Percentiles rank a stretch among this genome's conserved stretches.
Evolutionary conservation across 2,888 invertebrate species (phyloP).

Genomic region (Hyposoter didymator): DNA sequence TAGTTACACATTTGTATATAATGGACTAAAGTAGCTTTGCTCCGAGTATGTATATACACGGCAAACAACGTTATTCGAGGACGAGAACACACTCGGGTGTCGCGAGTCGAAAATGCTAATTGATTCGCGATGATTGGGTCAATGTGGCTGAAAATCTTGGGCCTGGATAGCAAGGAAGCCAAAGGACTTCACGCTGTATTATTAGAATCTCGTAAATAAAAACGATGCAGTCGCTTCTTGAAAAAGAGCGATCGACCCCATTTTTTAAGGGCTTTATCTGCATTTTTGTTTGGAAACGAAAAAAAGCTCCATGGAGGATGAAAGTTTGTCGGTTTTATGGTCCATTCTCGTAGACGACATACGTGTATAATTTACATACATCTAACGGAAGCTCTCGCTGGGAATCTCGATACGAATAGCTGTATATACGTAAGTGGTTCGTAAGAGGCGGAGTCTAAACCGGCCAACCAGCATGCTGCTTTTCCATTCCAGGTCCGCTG

Average conservation of each 20-base stretch:
- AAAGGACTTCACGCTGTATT: neutral
- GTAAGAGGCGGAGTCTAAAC: slow-evolving; percentile 78
- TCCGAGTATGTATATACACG: slow-evolving; percentile 29
- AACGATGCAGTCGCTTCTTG: neutral
- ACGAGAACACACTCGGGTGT: neutral
- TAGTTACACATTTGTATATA: slow-evolving; percentile 14
- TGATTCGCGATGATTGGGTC: slow-evolving; percentile 14
- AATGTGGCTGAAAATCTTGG: neutral
- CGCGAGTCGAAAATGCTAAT: slow-evolving; percentile 13
- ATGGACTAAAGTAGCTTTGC: slow-evolving; percentile 33
- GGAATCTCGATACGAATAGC: slow-evolving; percentile 52
- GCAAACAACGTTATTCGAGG: slow-evolving; percentile 16
- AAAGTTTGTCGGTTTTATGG: neutral
- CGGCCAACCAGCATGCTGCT: slow-evolving; percentile 79
- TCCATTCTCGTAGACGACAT: neutral
- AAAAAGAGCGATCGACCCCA: neutral
- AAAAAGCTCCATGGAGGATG: neutral
- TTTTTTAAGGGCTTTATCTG: neutral
- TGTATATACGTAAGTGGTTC: slow-evolving; percentile 62
- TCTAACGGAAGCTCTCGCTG: slow-evolving; percentile 36
- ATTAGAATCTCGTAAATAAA: neutral
- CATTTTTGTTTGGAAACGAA: neutral
- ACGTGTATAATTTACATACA: slow-evolving; percentile 30
- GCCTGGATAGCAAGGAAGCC: neutral
- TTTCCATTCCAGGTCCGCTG: slow-evolving; percentile 70